A percentile compares a stretch with the other conserved stretches of the same genome.
phyloP scores from a whole-genome alignment of 2,888 invertebrate species.

The Uropetala carovei region DNA sequence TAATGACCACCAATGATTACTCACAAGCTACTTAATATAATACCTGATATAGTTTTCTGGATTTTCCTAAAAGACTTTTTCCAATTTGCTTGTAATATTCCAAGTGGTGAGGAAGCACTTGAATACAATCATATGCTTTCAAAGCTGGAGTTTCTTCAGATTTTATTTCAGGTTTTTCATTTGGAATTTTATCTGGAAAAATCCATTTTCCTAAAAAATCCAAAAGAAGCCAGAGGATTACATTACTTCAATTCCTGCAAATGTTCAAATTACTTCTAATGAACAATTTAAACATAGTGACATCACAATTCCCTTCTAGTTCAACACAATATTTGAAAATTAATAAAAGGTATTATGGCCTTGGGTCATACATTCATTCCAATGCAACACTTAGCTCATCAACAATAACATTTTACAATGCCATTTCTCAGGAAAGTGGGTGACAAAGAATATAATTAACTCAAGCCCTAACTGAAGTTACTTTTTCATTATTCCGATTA shows the following conservation, averaged over 20 bases:
- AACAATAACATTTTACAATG: too few relatives aligned
- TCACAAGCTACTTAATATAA: neutral
- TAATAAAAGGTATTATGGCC: too few relatives aligned
- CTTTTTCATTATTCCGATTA: too few relatives aligned
- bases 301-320: neutral
- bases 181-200: neutral
- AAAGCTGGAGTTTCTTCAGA: neutral
- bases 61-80: conserved; percentile 65
- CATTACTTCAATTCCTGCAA: too few relatives aligned
- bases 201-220: conserved; percentile 21
- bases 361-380: too few relatives aligned
- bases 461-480: too few relatives aligned
- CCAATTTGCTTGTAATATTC: conserved; percentile 66
- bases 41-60: conserved; percentile 54
- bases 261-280: neutral
- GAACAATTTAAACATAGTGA: neutral
- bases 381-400: too few relatives aligned
- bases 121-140: conserved; percentile 11
- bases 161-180: neutral
- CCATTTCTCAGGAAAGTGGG: too few relatives aligned
- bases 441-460: too few relatives aligned
- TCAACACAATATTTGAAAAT: too few relatives aligned
- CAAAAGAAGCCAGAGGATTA: too few relatives aligned
- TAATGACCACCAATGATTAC: too few relatives aligned
- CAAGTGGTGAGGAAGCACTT: conserved; percentile 57